Evolutionary conservation across 2,888 invertebrate genomes (phyloP).

Genomic region (Zelleria hepariella): DNA sequence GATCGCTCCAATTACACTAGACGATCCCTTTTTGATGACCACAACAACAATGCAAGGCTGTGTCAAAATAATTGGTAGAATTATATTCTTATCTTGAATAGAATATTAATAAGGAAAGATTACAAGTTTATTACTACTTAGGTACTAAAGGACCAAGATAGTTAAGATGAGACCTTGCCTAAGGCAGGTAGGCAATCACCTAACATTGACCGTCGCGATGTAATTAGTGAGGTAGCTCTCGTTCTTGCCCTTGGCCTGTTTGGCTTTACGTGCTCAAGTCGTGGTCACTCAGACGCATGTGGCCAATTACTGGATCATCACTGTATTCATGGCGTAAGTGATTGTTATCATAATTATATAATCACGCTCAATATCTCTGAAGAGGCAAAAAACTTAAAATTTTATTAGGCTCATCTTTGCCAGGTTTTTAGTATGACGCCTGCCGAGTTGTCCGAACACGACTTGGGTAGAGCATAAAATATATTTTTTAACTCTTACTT

Average conservation of each 20-base stretch:
- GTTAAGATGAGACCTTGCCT: neutral
- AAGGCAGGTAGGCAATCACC: constrained; percentile 3
- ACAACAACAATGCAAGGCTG: neutral
- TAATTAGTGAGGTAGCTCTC: neutral
- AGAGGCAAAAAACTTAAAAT: too few relatives aligned
- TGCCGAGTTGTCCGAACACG: too few relatives aligned
- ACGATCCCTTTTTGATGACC: neutral
- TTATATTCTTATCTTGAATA: too few relatives aligned
- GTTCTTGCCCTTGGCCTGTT: neutral
- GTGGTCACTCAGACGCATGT: neutral
- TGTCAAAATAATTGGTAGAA: neutral
- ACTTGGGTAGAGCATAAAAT: too few relatives aligned
- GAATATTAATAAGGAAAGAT: too few relatives aligned
- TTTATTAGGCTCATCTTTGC: too few relatives aligned
- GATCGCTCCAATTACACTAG: neutral
- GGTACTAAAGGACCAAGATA: neutral
- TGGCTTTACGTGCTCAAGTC: neutral
- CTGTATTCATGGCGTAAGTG: too few relatives aligned
- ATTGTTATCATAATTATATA: too few relatives aligned
- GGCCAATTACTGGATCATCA: neutral
- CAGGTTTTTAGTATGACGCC: too few relatives aligned
- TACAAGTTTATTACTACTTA: neutral
- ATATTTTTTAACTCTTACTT: too few relatives aligned
- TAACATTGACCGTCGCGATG: constrained; percentile 8
- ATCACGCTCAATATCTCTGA: too few relatives aligned